Evolutionary conservation across 2,888 invertebrate species (phyloP).

Genomic region (Priocnemis perturbator): DNA sequence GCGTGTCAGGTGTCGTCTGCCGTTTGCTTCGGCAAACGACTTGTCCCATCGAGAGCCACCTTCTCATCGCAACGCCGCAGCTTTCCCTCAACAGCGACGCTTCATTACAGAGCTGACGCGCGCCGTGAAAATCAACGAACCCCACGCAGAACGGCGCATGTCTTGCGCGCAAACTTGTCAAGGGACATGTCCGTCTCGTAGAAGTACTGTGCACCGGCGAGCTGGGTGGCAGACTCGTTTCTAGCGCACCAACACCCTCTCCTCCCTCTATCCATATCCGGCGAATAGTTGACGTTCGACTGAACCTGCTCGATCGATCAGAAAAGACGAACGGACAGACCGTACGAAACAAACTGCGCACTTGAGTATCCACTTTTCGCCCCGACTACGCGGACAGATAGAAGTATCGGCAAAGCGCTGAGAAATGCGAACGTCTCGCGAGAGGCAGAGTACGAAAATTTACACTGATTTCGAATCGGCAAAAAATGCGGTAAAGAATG

Average conservation of each 20-base stretch:
- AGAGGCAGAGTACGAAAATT: no score
- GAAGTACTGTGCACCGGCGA: slow-evolving; percentile 40
- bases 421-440: no score
- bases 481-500: not conserved
- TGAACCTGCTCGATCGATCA: slow-evolving; percentile 40
- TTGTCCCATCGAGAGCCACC: no score
- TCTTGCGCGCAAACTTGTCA: slow-evolving; percentile 69
- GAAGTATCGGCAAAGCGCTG: no score
- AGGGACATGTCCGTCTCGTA: slow-evolving; percentile 44
- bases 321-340: slow-evolving; percentile 43
- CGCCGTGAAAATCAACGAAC: slow-evolving; percentile 48
- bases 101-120: slow-evolving; percentile 54
- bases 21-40: slow-evolving; percentile 44
- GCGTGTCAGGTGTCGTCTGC: slow-evolving; percentile 43
- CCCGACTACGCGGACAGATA: no score
- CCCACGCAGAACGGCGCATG: slow-evolving; percentile 59
- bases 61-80: no score
- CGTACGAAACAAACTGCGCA: slow-evolving; percentile 4
- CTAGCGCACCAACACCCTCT: slow-evolving; percentile 38
- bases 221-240: slow-evolving; percentile 53
- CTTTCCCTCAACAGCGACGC: slow-evolving; percentile 3
- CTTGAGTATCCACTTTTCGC: no score
- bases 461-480: not conserved
- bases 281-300: slow-evolving; percentile 28
- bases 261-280: slow-evolving; percentile 3